Percentiles rank a stretch among this genome's conserved stretches.
These are phyloP conservation scores for Diadromus collaris DNA, from an alignment of 2,888 invertebrate genomes.

Conservation along the genomic window DNA sequence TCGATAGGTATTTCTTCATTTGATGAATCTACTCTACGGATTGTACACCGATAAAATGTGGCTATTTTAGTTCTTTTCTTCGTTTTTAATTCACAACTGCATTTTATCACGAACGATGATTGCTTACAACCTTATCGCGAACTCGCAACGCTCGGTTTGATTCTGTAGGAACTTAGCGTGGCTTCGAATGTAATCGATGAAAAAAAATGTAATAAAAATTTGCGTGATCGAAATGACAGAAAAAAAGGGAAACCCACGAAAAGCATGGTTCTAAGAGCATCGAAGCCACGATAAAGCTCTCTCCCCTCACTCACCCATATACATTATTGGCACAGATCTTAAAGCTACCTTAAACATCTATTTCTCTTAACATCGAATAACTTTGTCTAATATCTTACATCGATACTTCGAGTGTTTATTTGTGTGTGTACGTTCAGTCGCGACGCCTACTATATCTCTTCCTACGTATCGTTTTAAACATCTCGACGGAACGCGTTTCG, in stretches of 20 bases:
- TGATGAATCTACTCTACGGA: conserved; percentile 24
- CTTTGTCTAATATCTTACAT: conserved; percentile 54
- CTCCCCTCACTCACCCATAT: conserved; percentile 20
- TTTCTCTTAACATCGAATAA: conserved; percentile 53
- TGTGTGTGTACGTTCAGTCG: conserved; percentile 48
- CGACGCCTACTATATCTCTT: conserved; percentile 20
- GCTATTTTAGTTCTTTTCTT: conserved; percentile 1
- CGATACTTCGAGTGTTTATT: conserved; percentile 41
- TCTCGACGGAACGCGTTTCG: conserved; percentile 24
- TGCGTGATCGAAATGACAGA: conserved; percentile 4
- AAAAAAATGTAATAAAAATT: conserved; percentile 1
- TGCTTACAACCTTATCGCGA: conserved; percentile 25
- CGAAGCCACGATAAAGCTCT: conserved; percentile 52
- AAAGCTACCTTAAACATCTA: conserved; percentile 47
- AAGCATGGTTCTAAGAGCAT: conserved; percentile 17
- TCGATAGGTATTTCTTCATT: conserved; percentile 19
- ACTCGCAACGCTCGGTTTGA: conserved; percentile 12
- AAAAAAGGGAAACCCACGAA: not conserved
- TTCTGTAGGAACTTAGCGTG: conserved; percentile 44
- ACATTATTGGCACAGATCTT: conserved; percentile 58
- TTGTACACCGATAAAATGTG: conserved; percentile 14
- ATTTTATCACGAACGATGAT: conserved; percentile 25
- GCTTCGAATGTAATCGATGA: conserved; percentile 10
- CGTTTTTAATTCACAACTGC: conserved; percentile 3
- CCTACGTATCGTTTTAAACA: conserved; percentile 5